Percentiles rank a stretch among this genome's conserved stretches.
These are phyloP conservation scores for Erannis defoliaria DNA, from an alignment of 2,888 invertebrate genomes.

Conservation along the genomic window DNA sequence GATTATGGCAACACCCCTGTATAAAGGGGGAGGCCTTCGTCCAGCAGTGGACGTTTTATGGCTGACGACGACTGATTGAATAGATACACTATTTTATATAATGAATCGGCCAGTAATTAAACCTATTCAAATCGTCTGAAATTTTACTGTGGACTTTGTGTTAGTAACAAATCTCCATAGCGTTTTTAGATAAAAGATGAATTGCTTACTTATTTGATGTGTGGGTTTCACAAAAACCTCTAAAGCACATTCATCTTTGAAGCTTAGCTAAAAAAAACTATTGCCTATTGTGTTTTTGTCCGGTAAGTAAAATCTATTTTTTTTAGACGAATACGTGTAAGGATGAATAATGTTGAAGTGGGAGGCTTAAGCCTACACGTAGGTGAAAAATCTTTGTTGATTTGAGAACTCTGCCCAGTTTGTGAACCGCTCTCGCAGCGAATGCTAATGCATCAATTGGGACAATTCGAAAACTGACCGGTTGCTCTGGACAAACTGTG, in stretches of 20 bases:
- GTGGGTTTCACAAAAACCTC: conserved; percentile 27
- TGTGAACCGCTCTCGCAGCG: conserved; percentile 2
- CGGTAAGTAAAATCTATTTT: conserved; percentile 15
- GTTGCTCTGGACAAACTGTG: background rate
- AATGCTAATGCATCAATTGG: background rate
- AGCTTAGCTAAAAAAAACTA: conserved; percentile 6
- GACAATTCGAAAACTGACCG: background rate
- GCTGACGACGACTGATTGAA: too few relatives aligned
- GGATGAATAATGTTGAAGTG: conserved; percentile 10
- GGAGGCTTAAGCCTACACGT: conserved; percentile 1
- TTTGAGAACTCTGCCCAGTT: conserved; percentile 2
- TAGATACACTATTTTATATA: too few relatives aligned
- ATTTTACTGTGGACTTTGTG: too few relatives aligned
- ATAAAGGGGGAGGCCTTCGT: too few relatives aligned
- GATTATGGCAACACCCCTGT: too few relatives aligned
- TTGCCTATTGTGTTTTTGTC: conserved; percentile 12
- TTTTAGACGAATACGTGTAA: background rate
- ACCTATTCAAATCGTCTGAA: too few relatives aligned
- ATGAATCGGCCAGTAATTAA: too few relatives aligned
- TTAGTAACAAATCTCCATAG: background rate
- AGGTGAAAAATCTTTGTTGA: background rate
- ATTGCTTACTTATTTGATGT: conserved; percentile 9
- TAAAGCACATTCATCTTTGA: conserved; percentile 13
- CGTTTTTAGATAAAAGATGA: conserved; percentile 2
- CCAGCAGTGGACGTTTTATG: too few relatives aligned